Evolutionary conservation across 1,140 invertebrate genomes (phyloP).

Genomic region (Chironomus tepperi): DNA sequence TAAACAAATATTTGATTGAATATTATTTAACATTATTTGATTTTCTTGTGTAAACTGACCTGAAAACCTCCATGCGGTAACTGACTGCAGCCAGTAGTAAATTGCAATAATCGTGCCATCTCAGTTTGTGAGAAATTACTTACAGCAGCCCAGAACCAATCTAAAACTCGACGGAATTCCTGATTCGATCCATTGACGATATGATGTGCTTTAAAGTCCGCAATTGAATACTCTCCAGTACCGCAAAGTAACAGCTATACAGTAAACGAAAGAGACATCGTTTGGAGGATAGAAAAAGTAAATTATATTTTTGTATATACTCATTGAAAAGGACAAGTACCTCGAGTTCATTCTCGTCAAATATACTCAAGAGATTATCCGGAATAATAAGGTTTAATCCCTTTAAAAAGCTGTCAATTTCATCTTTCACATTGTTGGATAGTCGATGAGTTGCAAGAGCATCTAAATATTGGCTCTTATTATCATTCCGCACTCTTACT

Average conservation of each 20-base stretch:
- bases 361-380: slow-evolving; percentile 85
- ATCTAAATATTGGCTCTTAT: slow-evolving; percentile 62
- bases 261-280: slow-evolving; percentile 35
- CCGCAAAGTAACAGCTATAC: slow-evolving; percentile 80
- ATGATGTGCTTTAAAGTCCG: slow-evolving; percentile 82
- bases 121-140: slow-evolving; percentile 87
- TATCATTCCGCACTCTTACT: slow-evolving; percentile 38
- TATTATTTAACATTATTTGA: too few relatives aligned
- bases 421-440: slow-evolving; percentile 67
- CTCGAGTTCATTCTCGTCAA: slow-evolving; percentile 94
- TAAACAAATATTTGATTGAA: too few relatives aligned
- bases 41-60: slow-evolving; percentile 28
- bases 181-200: slow-evolving; percentile 73
- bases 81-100: slow-evolving; percentile 88
- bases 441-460: slow-evolving; percentile 81
- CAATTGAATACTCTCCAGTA: slow-evolving; percentile 84
- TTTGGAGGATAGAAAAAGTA: slow-evolving; percentile 28
- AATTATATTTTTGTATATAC: not conserved
- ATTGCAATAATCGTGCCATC: slow-evolving; percentile 86
- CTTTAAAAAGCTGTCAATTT: slow-evolving; percentile 80
- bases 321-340: slow-evolving; percentile 42
- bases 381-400: slow-evolving; percentile 86
- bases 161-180: slow-evolving; percentile 74
- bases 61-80: slow-evolving; percentile 82
- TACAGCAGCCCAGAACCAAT: slow-evolving; percentile 92